These are phyloP conservation scores for Corythoichthys intestinalis DNA, from an alignment of 2,113 vertebrate species.

Conservation along the genomic window DNA sequence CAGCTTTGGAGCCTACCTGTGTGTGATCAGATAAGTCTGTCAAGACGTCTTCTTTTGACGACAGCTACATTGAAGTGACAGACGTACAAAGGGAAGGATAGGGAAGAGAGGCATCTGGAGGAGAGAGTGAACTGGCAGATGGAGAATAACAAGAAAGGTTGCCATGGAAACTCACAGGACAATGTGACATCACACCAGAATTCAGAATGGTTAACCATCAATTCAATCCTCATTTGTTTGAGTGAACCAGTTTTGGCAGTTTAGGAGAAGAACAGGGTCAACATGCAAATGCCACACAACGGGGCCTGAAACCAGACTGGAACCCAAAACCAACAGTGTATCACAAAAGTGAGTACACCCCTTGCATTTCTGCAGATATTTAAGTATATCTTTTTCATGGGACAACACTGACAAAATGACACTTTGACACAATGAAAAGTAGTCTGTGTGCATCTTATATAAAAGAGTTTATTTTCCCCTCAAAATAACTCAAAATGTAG, in stretches of 20 bases:
- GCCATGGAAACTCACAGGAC: constrained; percentile 58
- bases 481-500: too few relatives aligned
- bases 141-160: constrained; percentile 45
- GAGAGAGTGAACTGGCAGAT: constrained; percentile 26
- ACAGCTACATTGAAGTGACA: constrained; percentile 30
- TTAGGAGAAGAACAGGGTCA: not conserved
- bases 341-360: too few relatives aligned
- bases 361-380: too few relatives aligned
- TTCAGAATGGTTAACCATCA: not conserved
- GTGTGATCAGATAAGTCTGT: constrained; percentile 13
- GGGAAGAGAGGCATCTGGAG: constrained; percentile 14
- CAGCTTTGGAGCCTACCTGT: constrained; percentile 31
- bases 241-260: not conserved
- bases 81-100: constrained; percentile 33
- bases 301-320: not conserved
- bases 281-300: not conserved
- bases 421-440: too few relatives aligned
- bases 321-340: not conserved
- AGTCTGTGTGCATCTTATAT: too few relatives aligned
- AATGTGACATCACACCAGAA: constrained; percentile 48
- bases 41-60: constrained; percentile 23
- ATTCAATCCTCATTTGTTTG: not conserved
- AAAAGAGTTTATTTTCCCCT: too few relatives aligned
- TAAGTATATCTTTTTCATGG: too few relatives aligned
- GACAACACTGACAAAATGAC: too few relatives aligned